phyloP scores from a whole-genome alignment of 53 echinoderm and acorn worm genomes.

The Henricia sp. region DNA sequence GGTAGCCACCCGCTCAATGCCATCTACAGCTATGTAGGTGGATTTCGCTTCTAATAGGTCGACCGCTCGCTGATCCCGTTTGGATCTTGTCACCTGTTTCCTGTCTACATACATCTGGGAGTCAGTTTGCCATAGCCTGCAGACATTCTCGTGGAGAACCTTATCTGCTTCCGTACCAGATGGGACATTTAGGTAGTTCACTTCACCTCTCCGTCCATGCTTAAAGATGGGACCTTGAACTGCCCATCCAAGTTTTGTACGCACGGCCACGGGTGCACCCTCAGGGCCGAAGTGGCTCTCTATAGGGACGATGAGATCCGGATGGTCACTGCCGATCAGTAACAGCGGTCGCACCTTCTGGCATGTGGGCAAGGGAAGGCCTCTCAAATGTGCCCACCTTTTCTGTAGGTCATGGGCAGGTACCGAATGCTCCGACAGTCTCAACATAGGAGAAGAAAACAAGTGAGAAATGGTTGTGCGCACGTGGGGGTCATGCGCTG shows the following conservation, averaged over 20 bases:
- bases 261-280: no score
- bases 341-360: background rate
- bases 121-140: background rate
- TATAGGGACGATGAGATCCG: no score
- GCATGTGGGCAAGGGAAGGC: background rate
- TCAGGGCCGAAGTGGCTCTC: no score
- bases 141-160: background rate
- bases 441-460: slow-evolving; percentile 5
- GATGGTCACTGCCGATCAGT: no score
- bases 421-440: slow-evolving; percentile 4
- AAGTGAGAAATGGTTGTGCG: background rate
- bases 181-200: no score
- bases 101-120: background rate
- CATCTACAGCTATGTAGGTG: background rate
- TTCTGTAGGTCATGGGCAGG: background rate
- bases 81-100: background rate
- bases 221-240: no score
- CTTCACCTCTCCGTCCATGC: no score
- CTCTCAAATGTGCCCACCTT: background rate
- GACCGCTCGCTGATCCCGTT: no score
- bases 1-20: background rate
- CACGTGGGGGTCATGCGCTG: background rate
- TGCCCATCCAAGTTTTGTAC: no score
- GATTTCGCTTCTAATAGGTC: background rate
- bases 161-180: no score